Evolutionary conservation across 1,140 invertebrate genomes (phyloP).

Genomic region (Philaenus spumarius): DNA sequence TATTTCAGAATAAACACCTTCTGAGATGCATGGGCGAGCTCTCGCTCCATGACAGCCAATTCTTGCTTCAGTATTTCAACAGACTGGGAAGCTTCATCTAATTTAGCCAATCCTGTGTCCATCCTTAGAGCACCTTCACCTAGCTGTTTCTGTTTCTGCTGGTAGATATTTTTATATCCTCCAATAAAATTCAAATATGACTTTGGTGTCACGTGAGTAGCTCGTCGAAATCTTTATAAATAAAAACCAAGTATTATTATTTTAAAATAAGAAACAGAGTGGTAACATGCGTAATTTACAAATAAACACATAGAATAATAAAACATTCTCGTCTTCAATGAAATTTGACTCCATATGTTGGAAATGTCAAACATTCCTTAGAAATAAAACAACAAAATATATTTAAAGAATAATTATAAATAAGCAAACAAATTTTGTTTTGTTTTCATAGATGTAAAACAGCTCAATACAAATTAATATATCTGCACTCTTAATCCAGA

Average conservation of each 20-base stretch:
- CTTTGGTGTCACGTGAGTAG: slow-evolving; percentile 95
- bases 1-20: no score
- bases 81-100: slow-evolving; percentile 88
- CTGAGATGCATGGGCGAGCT: slow-evolving; percentile 78
- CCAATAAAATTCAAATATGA: slow-evolving; percentile 94
- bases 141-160: slow-evolving; percentile 79
- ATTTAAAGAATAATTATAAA: no score
- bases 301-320: neutral
- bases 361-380: no score
- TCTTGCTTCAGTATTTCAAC: slow-evolving; percentile 88
- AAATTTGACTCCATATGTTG: no score
- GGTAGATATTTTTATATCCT: slow-evolving; percentile 92
- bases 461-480: no score
- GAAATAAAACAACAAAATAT: no score
- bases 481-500: no score
- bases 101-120: slow-evolving; percentile 87
- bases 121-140: slow-evolving; percentile 84
- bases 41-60: slow-evolving; percentile 88
- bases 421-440: no score
- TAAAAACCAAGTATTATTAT: no score
- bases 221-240: slow-evolving; percentile 63
- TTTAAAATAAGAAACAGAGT: neutral
- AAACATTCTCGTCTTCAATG: neutral
- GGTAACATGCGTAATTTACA: neutral
- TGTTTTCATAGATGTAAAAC: no score